Evolutionary conservation across 2,888 invertebrate genomes (phyloP).

Genomic region (Hirtodrosophila histrioides): DNA sequence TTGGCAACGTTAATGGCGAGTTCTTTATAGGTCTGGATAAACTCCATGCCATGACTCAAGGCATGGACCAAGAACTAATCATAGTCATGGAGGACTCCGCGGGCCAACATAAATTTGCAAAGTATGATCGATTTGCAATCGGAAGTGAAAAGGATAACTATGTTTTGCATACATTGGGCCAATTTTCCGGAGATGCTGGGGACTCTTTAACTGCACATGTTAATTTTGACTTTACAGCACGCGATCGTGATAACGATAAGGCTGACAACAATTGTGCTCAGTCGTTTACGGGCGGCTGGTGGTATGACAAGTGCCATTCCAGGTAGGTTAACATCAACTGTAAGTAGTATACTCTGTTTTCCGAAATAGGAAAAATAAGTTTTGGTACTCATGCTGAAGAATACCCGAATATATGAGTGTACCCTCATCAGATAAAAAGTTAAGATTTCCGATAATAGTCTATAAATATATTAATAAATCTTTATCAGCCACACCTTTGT

Average conservation of each 20-base stretch:
- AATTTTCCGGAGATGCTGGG: slow-evolving; percentile 87
- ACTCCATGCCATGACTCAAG: slow-evolving; percentile 85
- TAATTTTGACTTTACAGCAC: slow-evolving; percentile 87
- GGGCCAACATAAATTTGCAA: slow-evolving; percentile 86
- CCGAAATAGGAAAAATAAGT: no score
- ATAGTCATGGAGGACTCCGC: slow-evolving; percentile 87
- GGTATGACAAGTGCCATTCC: slow-evolving; percentile 89
- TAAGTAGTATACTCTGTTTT: no score
- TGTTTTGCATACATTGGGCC: slow-evolving; percentile 87
- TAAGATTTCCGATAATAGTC: no score
- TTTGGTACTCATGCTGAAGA: no score
- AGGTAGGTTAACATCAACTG: slow-evolving; percentile 82
- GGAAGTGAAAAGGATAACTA: slow-evolving; percentile 88
- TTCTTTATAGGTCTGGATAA: slow-evolving; percentile 90
- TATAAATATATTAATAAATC: no score
- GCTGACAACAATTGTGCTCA: slow-evolving; percentile 88
- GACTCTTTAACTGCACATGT: slow-evolving; percentile 89
- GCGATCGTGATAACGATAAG: slow-evolving; percentile 88
- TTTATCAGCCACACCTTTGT: no score
- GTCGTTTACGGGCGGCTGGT: slow-evolving; percentile 89
- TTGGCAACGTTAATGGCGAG: slow-evolving; percentile 89
- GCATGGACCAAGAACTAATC: slow-evolving; percentile 86
- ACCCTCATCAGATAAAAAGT: no score
- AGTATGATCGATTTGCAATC: slow-evolving; percentile 87
- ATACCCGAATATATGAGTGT: no score